Evolutionary conservation across 2,113 vertebrate genomes (phyloP), one percentile per base, ranked within the genome.

Genomic region (Oryzias melastigma): DNA sequence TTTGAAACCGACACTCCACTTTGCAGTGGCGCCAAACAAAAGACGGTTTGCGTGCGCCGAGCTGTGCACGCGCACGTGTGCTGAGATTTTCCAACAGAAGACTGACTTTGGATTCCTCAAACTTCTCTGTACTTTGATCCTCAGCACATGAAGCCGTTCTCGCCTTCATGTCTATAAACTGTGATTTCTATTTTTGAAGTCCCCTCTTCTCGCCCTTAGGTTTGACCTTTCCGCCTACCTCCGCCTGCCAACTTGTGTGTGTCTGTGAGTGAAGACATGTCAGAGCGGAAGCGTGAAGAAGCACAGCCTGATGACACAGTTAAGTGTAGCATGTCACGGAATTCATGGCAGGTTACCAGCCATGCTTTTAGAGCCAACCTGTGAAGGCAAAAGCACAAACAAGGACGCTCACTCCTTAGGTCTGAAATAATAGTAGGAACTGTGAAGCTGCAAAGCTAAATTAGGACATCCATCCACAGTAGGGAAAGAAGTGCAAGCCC

Each of bases 1-100:
- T 89, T 87, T 87, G 85, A 88, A 84, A 87, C 66, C 76, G 85
- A 87, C 85, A 88, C 87, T 86, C 63, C 58, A 71, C 62, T 84
- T 84, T 83, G 85, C 78, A 75, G 65, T 66, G 50, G 61, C 68
- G 45, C 74, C 78, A 68, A 79, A 78, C 75, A 85, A 85, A 84
- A 81, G 71, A 60, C 71, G 40, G 59, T 45, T 69, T 50, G 58
- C 62, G 66, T 73, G 71, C 49, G 61, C 52, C 14, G 35, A 29
- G 46, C 20, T 19, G 44, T 66, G 59, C 47, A 27, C 27, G 8
- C 43, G 54, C 53, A 58, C 4, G 4, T 53, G 58, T 60, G 45
- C 27, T 29, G 24, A 71, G 63, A 54, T 57, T 50, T 58, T 68
- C 20, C 22, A 72, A 71, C 74, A 64, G 65, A 74, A 77, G 51